A percentile compares a stretch with the other conserved stretches of the same genome.
Conservation (phyloP, 2,888 invertebrate species). For the Amphipyra berbera region DNA sequence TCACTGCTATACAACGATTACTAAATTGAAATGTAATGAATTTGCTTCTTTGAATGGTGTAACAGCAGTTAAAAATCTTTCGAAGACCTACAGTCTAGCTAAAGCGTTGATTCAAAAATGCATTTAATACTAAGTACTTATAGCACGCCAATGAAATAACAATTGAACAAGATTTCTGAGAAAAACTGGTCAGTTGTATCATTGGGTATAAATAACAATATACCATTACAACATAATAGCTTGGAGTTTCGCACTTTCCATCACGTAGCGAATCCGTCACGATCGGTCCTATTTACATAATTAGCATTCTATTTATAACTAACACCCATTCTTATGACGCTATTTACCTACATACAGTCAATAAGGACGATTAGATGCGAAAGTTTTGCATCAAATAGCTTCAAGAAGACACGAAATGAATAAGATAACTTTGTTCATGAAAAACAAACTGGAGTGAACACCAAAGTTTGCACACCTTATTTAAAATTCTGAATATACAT, state of each 20-base stretch:
- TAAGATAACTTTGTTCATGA: background rate
- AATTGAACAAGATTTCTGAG: slow-evolving; percentile 23
- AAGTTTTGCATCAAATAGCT: slow-evolving; percentile 10
- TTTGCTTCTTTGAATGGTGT: no score
- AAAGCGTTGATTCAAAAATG: background rate
- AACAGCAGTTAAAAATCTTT: background rate
- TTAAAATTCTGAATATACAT: no score
- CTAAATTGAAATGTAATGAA: no score
- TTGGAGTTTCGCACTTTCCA: slow-evolving; percentile 66
- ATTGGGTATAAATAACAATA: slow-evolving; percentile 45
- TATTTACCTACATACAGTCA: slow-evolving; percentile 51
- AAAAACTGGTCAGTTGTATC: slow-evolving; percentile 24
- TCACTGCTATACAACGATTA: no score
- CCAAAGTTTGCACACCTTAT: no score
- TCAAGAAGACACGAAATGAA: slow-evolving; percentile 13
- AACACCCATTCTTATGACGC: slow-evolving; percentile 45
- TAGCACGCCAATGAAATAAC: slow-evolving; percentile 13
- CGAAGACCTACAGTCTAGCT: background rate
- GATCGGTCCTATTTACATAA: slow-evolving; percentile 64
- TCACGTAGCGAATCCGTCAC: slow-evolving; percentile 65
- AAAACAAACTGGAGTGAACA: no score
- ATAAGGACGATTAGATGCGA: slow-evolving; percentile 47
- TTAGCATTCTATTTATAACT: slow-evolving; percentile 61
- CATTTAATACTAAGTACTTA: slow-evolving; percentile 1
- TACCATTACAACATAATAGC: slow-evolving; percentile 47